Base-by-base conservation (phyloP, 53 echinoderm and acorn worm genomes). In the Mesocentrotus franciscanus region DNA sequence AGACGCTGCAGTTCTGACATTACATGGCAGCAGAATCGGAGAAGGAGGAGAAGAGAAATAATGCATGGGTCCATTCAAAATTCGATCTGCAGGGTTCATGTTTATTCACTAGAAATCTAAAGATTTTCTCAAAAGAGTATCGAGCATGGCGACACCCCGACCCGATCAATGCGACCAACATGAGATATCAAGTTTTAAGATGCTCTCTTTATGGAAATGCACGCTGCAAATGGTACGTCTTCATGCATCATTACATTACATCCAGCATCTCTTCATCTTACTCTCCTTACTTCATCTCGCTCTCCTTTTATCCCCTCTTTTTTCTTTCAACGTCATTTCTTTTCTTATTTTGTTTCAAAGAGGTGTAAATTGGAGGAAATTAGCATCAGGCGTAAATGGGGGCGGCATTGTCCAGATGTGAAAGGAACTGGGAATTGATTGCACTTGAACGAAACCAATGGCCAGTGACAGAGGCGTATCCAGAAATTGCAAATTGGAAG, bases 181-280 rank as follows among this genome's bases (percentile, higher is more conserved):
- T 64, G 66, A 91, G 91, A 68, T 91, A 91, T 91, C 91, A 39
- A 66, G 62, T 62, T 62, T 91, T 87, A 87, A 87, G 87, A 87
- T 75, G 74, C 75, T 92, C 75, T 92, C 92, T 92, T 34, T 62
- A 35, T 66, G 62, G 91, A 91, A 91, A 64, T 66, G 62, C 64
- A 62, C 62, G 62, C 91, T 34, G 91, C 64, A 62, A 91, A 91
- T 91, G 35, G 32, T 91, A 91, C 68, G 68, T 91, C 91, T 91
- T 91, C 91, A 91, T 91, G 91, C 91, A 91, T 91, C 91, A 91
- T 91, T 91, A 91, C 91, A 91, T 66, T 57, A 87, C 87, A 87
- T 27, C 87, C 58, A 87, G 87, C 15, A 27, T 87, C n/a, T 66
- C 91, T 91, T 29, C 66, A 64, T 66, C 60, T 60, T 55, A n/a